Evolutionary conservation across 2,797 vertebrate species (phyloP), one percentile per base, ranked within the genome.

Genomic region (Hippocampus kuda): DNA sequence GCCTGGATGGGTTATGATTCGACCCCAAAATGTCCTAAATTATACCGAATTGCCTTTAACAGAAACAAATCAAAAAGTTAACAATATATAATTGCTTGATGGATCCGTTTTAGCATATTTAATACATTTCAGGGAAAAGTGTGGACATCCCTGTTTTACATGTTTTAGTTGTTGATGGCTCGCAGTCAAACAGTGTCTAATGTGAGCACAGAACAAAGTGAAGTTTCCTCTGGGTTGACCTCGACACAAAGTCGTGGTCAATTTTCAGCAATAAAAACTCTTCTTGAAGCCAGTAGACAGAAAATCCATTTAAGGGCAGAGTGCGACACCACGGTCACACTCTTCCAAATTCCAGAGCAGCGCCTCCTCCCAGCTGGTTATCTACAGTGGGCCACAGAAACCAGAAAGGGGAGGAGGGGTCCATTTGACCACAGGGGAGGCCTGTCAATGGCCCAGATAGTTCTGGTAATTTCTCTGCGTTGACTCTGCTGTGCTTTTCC

Each of bases 381-480:
- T 86, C 80, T 79, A 59, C 65, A 72, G 48, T 69, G 75, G 74
- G 79, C 81, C 77, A 72, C 70, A 67, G 79, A 73, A 80, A 79
- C 68, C 72, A 34, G 68, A 69, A 78, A 22, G 20, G 34, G 68
- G 72, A n/a, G 51, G 34, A 76, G 64, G 78, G 66, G 67, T 67
- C 80, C 84, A 83, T 89, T 87, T 89, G 88, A 90, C 91, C 88
- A 88, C 84, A 81, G 89, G 90, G 86, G 87, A 87, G 86, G 87
- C 82, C 89, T 89, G 89, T 88, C 89, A 89, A 85, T 83, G 85
- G 85, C 88, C 87, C 89, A 87, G 90, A 92, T 92, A 91, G 90
- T 91, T 92, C 89, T 91, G 89, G 79, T 85, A 84, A 90, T 91
- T 91, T 91, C 85, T 80, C 73, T 75, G 81, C 56, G 62, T 76